A percentile compares a stretch with the other conserved stretches of the same genome.
phyloP scores from a whole-genome alignment of 2,797 vertebrate genomes.

The Phataginus tricuspis region DNA sequence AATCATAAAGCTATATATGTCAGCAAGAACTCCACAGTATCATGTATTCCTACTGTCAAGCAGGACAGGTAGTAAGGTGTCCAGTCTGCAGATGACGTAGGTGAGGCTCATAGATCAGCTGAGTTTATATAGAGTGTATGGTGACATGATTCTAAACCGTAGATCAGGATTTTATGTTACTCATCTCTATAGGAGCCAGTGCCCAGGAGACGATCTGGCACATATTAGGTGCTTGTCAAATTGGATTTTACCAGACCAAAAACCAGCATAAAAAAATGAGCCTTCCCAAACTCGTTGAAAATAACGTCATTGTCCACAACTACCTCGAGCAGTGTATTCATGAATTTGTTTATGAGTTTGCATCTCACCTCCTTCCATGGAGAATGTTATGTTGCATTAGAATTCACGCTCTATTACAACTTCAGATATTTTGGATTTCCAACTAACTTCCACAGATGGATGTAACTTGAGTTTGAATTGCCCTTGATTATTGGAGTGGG shows the following conservation, averaged over 20 bases:
- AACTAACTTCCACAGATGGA: background rate
- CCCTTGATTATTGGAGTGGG: background rate
- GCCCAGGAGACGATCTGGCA: background rate
- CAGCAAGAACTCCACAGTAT: background rate
- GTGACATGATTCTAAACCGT: background rate
- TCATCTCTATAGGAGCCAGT: background rate
- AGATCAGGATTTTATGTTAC: background rate
- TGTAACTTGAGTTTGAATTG: background rate
- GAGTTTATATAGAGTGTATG: background rate
- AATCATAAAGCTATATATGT: background rate
- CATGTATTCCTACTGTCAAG: background rate
- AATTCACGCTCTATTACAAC: background rate
- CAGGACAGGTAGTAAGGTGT: background rate
- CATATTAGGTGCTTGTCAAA: background rate
- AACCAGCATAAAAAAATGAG: background rate
- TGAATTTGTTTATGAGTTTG: background rate
- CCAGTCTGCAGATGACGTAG: background rate
- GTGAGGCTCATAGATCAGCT: background rate
- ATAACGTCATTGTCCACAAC: background rate
- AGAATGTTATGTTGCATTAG: background rate
- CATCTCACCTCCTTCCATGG: background rate
- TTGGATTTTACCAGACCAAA: background rate
- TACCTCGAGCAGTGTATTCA: fast-evolving
- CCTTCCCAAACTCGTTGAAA: background rate
- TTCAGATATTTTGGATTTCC: background rate